Evolutionary conservation across 2,113 vertebrate species (phyloP), one percentile per base, ranked within the genome.

Genomic region (Capreolus pygargus): DNA sequence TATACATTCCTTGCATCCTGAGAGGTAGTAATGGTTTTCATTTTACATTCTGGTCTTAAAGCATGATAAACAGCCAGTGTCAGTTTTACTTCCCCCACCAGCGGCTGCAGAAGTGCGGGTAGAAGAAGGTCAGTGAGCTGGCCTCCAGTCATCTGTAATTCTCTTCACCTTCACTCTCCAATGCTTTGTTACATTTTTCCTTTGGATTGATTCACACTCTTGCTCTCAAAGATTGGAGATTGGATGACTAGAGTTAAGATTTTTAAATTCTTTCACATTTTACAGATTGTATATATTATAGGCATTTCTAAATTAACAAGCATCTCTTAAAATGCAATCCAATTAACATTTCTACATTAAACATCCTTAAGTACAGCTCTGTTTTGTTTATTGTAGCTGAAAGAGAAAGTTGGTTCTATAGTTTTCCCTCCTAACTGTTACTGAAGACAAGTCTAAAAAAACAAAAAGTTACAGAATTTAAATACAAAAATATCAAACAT

Each of bases 41-140:
- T 98, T 98, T 98, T 97, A 96, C 92, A 98, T 98, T 98, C 97
- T 98, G 90, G 88, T 97, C 97, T 97, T 97, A 95, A 94, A 98
- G 94, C 67, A 95, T 98, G 98, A 98, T 98, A 95, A 98, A 99
- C 98, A 98, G 93, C 96, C 98, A 96, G 97, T 98, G 98, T 98
- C 98, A 98, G 97, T 86, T 98, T 98, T 98, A 97, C 96, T 98
- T 98, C 91, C 97, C 97, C 95, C 74, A 97, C 96, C 97, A 97
- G 86, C 89, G 98, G 95, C 97, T 97, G 82, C 86, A 97, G 96
- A 81, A 70, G 89, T 96, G 89, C 67, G 67, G 95, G 95, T 92
- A 97, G 95, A 52, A 76, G 76, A 67, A 67, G 91, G 97, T 98
- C 97, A 97, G 97, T 91, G 91, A 98, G 30, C 88, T 57, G 57